Evolutionary conservation across 2,113 vertebrate genomes (phyloP), one percentile per base, ranked within the genome.

Genomic region (Oxyura jamaicensis): DNA sequence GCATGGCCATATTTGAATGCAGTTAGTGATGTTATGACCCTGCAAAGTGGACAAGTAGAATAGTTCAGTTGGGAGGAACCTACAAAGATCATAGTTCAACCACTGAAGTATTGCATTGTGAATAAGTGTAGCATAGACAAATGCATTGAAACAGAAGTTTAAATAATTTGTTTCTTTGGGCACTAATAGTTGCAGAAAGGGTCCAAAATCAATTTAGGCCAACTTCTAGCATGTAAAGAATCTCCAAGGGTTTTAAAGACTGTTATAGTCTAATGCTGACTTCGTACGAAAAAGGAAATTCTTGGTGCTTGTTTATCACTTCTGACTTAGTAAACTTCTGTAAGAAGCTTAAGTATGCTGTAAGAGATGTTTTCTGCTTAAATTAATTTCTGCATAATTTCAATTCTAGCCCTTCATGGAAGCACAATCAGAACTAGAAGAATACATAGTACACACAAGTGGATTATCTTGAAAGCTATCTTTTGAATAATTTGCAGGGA

Each of bases 391-490:
- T 53, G 3, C n/a, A 83, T 91, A 3, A 65, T 68, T 86, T 83
- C 13, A 21, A 72, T 93, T 96, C 26, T 73, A 97, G 94, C 14
- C 11, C 17, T 14, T 77, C 10, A 58, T 71, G 74, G 74, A 90
- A 89, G 48, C 13, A 19, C 4, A 18, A 5, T 58, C 56, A 26
- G 46, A n/a, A 56, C 14, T 11, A 15, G 82, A 83, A 81, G 62
- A 90, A 35, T 53, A 44, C 33, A 73, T 69, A 17, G 6, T 28
- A 33, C 33, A 35, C 33, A 69, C 33, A 29, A 46, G 53, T 80
- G 91, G 89, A 94, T 92, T 81, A 88, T 83, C 91, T 58, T 95
- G 86, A 95, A 55, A 88, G 25, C 23, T 94, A 92, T 55, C 93
- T 92, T 88, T 42, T 81, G 14, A 80, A 39, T 82, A 1, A 59